Evolutionary conservation across 2,113 vertebrate species (phyloP).

Genomic region (Protobothrops flavoviridis): DNA sequence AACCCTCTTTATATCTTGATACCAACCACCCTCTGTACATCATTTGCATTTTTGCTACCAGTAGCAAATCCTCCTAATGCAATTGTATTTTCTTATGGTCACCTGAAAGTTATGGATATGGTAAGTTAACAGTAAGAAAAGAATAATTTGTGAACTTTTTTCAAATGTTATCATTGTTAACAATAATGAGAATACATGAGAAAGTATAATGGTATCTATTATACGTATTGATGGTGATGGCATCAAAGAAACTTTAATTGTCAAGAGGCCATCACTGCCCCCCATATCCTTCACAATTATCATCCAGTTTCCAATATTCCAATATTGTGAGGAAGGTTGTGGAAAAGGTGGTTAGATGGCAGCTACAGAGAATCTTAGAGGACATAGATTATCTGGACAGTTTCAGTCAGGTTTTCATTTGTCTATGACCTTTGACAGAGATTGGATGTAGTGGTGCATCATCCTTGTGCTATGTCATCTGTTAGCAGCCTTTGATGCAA

Average conservation of each 20-base stretch:
- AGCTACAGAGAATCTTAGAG: not conserved
- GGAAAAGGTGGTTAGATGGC: not conserved
- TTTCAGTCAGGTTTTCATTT: not conserved
- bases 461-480: not conserved
- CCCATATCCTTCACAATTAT: not conserved
- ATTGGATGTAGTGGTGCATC: not conserved
- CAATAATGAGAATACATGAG: not conserved
- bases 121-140: constrained; percentile 70
- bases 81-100: constrained; percentile 88
- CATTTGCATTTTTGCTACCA: constrained; percentile 90
- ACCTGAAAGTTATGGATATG: constrained; percentile 85
- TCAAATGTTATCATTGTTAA: not conserved
- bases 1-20: constrained; percentile 90
- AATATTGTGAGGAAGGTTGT: not conserved
- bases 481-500: not conserved
- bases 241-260: not conserved
- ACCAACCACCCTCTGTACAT: constrained; percentile 86
- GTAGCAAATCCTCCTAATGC: constrained; percentile 91
- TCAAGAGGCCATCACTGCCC: not conserved
- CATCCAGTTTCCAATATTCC: not conserved
- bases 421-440: not conserved
- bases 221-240: not conserved
- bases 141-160: not conserved
- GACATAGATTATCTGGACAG: not conserved
- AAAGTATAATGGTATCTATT: not conserved